Evolutionary conservation across 92 coral and sea anemone genomes (phyloP).

Genomic region (Phenganax subtilis): DNA sequence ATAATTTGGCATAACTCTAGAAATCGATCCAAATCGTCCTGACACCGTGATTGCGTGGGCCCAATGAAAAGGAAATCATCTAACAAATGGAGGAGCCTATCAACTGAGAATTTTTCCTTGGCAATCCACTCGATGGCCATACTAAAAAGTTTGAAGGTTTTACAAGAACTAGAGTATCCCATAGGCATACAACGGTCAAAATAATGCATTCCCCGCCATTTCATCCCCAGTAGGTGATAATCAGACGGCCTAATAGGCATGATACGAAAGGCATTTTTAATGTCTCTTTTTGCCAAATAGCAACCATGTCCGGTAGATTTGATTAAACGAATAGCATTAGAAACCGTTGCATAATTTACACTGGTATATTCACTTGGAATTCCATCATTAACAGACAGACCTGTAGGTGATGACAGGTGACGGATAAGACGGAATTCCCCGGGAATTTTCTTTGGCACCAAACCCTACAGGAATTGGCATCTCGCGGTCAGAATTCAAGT

Average conservation of each 20-base stretch:
- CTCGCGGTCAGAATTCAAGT: slow-evolving; percentile 42
- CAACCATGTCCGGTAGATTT: slow-evolving; percentile 36
- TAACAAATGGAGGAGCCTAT: slow-evolving; percentile 33
- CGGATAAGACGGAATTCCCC: slow-evolving; percentile 48
- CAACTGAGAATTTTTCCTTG: background rate
- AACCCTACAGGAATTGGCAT: slow-evolving; percentile 39
- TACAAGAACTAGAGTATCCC: slow-evolving; percentile 33
- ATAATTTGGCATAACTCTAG: slow-evolving; percentile 29
- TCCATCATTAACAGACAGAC: slow-evolving; percentile 44
- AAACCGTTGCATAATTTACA: slow-evolving; percentile 41
- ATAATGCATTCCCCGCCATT: slow-evolving; percentile 39
- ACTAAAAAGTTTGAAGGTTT: slow-evolving; percentile 31
- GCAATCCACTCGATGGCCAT: slow-evolving; percentile 48
- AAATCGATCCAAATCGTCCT: slow-evolving; percentile 26
- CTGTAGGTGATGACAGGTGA: slow-evolving; percentile 46
- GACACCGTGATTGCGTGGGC: background rate
- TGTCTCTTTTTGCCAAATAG: slow-evolving; percentile 42
- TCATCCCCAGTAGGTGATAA: slow-evolving; percentile 39
- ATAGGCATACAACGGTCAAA: slow-evolving; percentile 41
- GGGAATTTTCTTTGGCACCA: slow-evolving; percentile 47
- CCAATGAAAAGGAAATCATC: slow-evolving; percentile 54
- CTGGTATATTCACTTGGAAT: slow-evolving; percentile 27
- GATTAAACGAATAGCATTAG: slow-evolving; percentile 24
- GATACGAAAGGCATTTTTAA: slow-evolving; percentile 43
- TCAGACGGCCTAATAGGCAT: slow-evolving; percentile 44